A percentile compares a stretch with the other conserved stretches of the same genome.
Evolutionary conservation across 2,113 vertebrate species (phyloP).

Genomic region (Amazona guildingii): DNA sequence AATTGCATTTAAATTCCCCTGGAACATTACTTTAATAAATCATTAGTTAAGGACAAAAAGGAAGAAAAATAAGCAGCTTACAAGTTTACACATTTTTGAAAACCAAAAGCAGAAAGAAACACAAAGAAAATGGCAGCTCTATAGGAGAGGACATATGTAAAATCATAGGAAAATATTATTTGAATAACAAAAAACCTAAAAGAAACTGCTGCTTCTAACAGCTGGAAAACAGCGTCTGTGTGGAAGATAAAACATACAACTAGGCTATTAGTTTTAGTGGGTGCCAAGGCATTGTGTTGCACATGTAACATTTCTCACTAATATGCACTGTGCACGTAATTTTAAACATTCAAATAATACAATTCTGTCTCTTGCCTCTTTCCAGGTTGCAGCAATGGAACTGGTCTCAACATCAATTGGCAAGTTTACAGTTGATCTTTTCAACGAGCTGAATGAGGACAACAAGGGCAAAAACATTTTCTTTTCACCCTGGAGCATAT

Average conservation of each 20-base stretch:
- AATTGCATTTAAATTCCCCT: neutral
- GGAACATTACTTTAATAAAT: neutral
- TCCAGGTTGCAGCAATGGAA: slow-evolving; percentile 77
- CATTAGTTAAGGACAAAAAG: neutral
- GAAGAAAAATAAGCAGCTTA: neutral
- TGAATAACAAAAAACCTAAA: neutral
- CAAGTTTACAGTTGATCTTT: slow-evolving; percentile 81
- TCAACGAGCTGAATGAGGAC: slow-evolving; percentile 73
- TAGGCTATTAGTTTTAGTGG: neutral
- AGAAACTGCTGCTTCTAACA: neutral
- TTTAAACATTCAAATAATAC: neutral
- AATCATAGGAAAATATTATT: neutral
- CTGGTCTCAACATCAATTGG: slow-evolving; percentile 75
- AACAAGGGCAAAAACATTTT: slow-evolving; percentile 78
- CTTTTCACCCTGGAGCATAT: slow-evolving; percentile 86
- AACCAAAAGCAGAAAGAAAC: neutral
- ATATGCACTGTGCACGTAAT: neutral
- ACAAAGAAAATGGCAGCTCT: neutral
- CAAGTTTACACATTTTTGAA: neutral
- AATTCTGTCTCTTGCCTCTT: neutral
- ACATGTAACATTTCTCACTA: neutral
- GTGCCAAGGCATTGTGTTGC: neutral
- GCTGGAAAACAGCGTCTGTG: neutral
- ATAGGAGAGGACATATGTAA: neutral
- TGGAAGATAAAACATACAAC: neutral